Evolutionary conservation across 2,113 vertebrate genomes (phyloP), one percentile per base, ranked within the genome.

Genomic region (Serranochromis macrocephalus): DNA sequence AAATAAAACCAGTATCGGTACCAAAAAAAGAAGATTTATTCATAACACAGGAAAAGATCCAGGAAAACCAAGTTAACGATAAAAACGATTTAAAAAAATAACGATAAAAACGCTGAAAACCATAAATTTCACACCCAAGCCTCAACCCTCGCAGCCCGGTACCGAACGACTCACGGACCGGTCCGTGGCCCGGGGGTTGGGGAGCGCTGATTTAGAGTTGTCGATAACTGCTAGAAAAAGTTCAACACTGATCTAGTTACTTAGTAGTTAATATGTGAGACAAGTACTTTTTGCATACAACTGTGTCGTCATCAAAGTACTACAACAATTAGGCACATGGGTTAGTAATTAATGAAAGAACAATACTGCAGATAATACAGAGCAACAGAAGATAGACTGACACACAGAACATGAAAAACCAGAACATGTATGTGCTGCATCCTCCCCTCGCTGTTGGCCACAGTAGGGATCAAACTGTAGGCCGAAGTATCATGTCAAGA

Each of bases 1-100:
- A 63, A 63, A 63, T 33, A 63, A 63, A 19, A 33, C 6, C 3
- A 33, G 58, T 0, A 19, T 19, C 2, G 2, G 29, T 63, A 33
- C 29, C 5, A 33, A 63, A 63, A 7, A 0, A 19, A 33, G 16
- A 63, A 1, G 29, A 63, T 33, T 33, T 63, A 33, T 63, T 63
- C 58, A 63, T 63, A 33, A 33, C 58, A 19, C 58, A 11, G 29
- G 0, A 63, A 63, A 63, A 63, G 16, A 63, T 33, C 5, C 29
- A 63, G 16, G 58, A 29, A 1, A 33, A 63, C 58, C 0, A 6
- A 63, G 29, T 63, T 2, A 63, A 63, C 0, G 58, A 11, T 36
- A 36, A 63, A 63, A 11, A 19, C 0, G 2, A 61, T 58, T 11
- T 3, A 1, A 6, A 61, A 31, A 9, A 16, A 5, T 3, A 53